Percentiles rank a stretch among this genome's conserved stretches.
phyloP scores from a whole-genome alignment of 2,797 vertebrate genomes.

The Hippoglossus hippoglossus region DNA sequence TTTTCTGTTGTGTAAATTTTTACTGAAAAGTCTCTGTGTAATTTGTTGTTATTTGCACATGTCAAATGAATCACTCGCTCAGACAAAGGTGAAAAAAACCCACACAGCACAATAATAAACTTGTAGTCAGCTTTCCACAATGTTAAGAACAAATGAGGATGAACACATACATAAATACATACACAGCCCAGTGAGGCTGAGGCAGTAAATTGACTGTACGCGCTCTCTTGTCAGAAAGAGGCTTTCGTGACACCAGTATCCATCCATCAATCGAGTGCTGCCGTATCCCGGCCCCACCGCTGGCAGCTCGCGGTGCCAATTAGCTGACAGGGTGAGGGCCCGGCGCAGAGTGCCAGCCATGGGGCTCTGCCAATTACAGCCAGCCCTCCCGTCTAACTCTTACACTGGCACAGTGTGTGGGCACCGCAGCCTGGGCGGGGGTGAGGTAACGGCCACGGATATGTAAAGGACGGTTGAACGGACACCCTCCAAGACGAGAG shows the following conservation, averaged over 20 bases:
- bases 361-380: conserved; percentile 82
- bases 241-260: conserved; percentile 76
- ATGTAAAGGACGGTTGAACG: conserved; percentile 56
- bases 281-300: conserved; percentile 41
- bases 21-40: neutral
- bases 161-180: conserved; percentile 53
- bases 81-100: conserved; percentile 4
- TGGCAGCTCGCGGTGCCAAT: conserved; percentile 80
- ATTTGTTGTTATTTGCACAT: conserved; percentile 4
- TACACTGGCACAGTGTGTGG: conserved; percentile 69
- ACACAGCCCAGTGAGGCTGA: conserved; percentile 44
- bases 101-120: neutral
- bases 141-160: conserved; percentile 42
- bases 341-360: conserved; percentile 72
- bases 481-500: conserved; percentile 41
- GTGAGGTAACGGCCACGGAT: conserved; percentile 26
- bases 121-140: conserved; percentile 21
- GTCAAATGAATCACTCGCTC: conserved; percentile 15
- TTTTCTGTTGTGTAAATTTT: neutral
- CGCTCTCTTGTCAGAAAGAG: conserved; percentile 74
- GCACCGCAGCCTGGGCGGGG: conserved; percentile 60
- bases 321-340: conserved; percentile 78
- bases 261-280: conserved; percentile 79
- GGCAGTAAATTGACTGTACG: conserved; percentile 77
- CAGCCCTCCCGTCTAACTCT: conserved; percentile 63